A percentile compares a stretch with the other conserved stretches of the same genome.
Evolutionary conservation across 2,797 vertebrate genomes (phyloP).

Genomic region (Cirrhinus mrigala): DNA sequence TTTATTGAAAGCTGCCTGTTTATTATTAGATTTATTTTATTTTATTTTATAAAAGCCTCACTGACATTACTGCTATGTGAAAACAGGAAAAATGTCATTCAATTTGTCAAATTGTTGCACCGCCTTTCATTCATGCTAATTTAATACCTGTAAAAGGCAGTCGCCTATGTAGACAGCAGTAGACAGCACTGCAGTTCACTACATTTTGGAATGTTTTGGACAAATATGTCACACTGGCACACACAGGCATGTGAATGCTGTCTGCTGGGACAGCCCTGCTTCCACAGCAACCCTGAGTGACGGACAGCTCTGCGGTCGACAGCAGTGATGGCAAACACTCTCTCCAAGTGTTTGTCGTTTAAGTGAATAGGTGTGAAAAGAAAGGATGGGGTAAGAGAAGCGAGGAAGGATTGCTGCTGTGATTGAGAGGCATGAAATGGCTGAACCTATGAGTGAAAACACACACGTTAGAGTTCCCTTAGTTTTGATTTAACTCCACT

Average conservation of each 20-base stretch:
- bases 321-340: constrained; percentile 12
- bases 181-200: background rate
- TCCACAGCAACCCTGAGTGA: constrained; percentile 1
- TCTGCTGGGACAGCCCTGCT: background rate
- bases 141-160: background rate
- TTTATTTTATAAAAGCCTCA: no score
- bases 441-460: constrained; percentile 50
- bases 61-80: background rate
- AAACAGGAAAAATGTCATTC: background rate
- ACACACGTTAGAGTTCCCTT: constrained; percentile 66
- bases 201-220: background rate
- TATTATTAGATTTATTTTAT: no score
- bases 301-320: constrained; percentile 43
- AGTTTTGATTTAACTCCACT: constrained; percentile 77
- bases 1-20: no score
- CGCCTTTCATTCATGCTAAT: background rate
- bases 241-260: background rate
- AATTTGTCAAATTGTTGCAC: background rate
- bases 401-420: constrained; percentile 21
- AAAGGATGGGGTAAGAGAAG: constrained; percentile 29
- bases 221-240: constrained; percentile 27
- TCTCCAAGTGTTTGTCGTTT: constrained; percentile 34
- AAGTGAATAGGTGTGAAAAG: constrained; percentile 33
- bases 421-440: constrained; percentile 59
- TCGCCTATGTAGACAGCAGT: background rate